Evolutionary conservation across 2,888 invertebrate species (phyloP).

Genomic region (Drosophila austrosaltans): DNA sequence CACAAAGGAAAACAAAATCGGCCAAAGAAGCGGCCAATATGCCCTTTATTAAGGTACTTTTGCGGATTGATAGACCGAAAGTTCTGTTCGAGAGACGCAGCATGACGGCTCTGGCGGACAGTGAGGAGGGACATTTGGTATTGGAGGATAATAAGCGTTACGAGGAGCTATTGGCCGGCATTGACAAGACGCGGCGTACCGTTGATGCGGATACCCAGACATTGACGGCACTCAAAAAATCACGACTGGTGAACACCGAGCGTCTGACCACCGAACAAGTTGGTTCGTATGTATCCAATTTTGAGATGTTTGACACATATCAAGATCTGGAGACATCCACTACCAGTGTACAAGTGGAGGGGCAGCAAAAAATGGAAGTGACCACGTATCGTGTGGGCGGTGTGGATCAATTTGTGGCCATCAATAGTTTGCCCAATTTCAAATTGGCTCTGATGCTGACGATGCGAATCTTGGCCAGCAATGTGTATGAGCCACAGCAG

Average conservation of each 20-base stretch:
- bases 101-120: slow-evolving; percentile 86
- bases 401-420: slow-evolving; percentile 71
- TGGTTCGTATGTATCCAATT: slow-evolving; percentile 88
- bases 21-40: slow-evolving; percentile 75
- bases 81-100: slow-evolving; percentile 87
- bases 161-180: slow-evolving; percentile 87
- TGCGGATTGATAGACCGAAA: slow-evolving; percentile 87
- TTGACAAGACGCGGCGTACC: slow-evolving; percentile 86
- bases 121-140: slow-evolving; percentile 85
- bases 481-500: slow-evolving; percentile 87
- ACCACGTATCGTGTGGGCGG: slow-evolving; percentile 80
- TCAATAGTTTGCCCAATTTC: slow-evolving; percentile 83
- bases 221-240: slow-evolving; percentile 86
- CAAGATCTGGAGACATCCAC: slow-evolving; percentile 83
- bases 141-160: slow-evolving; percentile 88
- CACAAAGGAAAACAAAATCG: slow-evolving; percentile 33
- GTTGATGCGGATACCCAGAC: slow-evolving; percentile 90
- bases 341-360: slow-evolving; percentile 80
- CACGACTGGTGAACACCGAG: slow-evolving; percentile 86
- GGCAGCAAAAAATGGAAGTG: slow-evolving; percentile 84
- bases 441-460: slow-evolving; percentile 87
- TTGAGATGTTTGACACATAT: slow-evolving; percentile 91
- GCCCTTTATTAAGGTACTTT: slow-evolving; percentile 86
- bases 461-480: slow-evolving; percentile 89
- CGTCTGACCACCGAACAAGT: slow-evolving; percentile 85